These are phyloP conservation scores for Thaumatotibia leucotreta DNA, from an alignment of 1,140 invertebrate genomes.

Conservation along the genomic window DNA sequence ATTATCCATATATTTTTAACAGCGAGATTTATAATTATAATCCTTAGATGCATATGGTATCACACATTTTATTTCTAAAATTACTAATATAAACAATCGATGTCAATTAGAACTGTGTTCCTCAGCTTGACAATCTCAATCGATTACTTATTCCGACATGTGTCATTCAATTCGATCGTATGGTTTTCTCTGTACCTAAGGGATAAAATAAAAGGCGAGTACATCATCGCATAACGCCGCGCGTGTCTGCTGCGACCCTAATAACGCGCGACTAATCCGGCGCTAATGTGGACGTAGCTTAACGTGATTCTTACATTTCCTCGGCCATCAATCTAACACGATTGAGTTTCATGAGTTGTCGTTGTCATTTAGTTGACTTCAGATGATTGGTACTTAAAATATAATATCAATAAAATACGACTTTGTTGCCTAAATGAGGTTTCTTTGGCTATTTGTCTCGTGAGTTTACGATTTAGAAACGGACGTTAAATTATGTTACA, in stretches of 20 bases:
- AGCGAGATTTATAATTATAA: no score
- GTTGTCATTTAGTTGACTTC: background rate
- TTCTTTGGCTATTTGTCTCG: background rate
- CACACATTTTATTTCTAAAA: no score
- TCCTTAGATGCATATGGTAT: no score
- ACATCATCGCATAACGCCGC: background rate
- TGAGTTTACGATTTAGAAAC: background rate
- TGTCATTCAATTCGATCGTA: no score
- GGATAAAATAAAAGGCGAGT: background rate
- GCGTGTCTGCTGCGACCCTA: conserved; percentile 18
- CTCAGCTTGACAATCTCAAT: no score
- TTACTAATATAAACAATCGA: no score
- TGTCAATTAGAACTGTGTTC: no score
- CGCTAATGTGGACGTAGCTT: conserved; percentile 13
- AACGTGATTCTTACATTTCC: conserved; percentile 13
- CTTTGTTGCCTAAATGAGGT: background rate
- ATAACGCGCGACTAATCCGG: conserved; percentile 14
- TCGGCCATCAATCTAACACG: background rate
- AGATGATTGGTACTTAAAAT: background rate
- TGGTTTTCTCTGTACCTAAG: no score
- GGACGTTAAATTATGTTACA: background rate
- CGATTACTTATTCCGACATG: no score
- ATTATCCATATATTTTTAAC: no score
- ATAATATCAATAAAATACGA: background rate
- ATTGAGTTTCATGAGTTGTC: background rate